Evolutionary conservation across 2,888 invertebrate genomes (phyloP), one percentile per base, ranked within the genome.

Genomic region (Chaetoderma sp.): DNA sequence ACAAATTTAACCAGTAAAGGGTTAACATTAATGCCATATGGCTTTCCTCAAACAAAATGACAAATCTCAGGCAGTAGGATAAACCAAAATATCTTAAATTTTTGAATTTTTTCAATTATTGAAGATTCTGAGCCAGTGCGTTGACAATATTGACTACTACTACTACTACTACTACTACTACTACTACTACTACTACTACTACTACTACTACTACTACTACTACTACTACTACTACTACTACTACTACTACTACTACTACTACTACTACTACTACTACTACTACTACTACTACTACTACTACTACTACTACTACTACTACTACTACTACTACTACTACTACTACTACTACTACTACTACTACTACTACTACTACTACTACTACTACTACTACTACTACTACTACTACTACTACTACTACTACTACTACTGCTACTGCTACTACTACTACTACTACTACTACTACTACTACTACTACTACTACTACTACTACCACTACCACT

Each of bases 401-500:
- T 47, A 47, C 47, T 47, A 47, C 47, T 47, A 47, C 47, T 47
- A 47, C 47, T 47, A 47, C 47, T 47, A 47, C 47, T 47, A 16
- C 47, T 47, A 47, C 47, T 47, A 18, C 47, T 47, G 8, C 47
- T 13, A 47, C 47, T 47, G 21, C 13, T 18, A 16, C 13, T 18
- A 47, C 47, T 47, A 47, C 47, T 47, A 47, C 47, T 47, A 47
- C 47, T 18, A 47, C 47, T 47, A 13, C 47, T 47, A 13, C 47
- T 47, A 47, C 47, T 47, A 47, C 47, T 47, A 47, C 47, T 47
- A 47, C 47, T 47, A 47, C 60, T 59, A 59, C 58, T 60, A 60
- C 27, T 60, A 57, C 57, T 57, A 60, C 47, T 47, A 13, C 18
- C 8, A 47, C 47, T 47, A 47, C 47, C 21, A 47, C 47, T 47